Evolutionary conservation across 2,113 vertebrate species (phyloP).

Genomic region (Muntiacus muntjak): DNA sequence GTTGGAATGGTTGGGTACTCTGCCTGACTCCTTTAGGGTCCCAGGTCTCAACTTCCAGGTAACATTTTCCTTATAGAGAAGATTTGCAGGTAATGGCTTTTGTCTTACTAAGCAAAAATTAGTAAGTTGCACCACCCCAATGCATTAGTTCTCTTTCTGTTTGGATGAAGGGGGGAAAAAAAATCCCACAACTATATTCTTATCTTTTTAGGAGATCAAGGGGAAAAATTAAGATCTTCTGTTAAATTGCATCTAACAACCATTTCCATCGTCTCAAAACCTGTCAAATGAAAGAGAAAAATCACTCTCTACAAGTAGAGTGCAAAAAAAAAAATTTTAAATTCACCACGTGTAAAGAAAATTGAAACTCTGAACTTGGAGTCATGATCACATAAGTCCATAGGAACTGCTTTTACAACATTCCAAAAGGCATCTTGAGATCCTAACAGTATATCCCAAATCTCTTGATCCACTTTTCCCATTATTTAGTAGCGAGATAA

Average conservation of each 20-base stretch:
- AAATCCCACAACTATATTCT: neutral
- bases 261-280: neutral
- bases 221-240: neutral
- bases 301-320: neutral
- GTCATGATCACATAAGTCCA: neutral
- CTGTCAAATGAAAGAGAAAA: neutral
- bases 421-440: neutral
- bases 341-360: neutral
- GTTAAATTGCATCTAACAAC: neutral
- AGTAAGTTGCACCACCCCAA: neutral
- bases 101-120: neutral
- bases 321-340: neutral
- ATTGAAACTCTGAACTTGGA: neutral
- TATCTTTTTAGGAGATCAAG: neutral
- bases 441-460: neutral
- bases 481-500: neutral
- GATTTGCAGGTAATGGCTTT: neutral
- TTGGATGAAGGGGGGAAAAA: neutral
- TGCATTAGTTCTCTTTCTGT: neutral
- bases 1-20: neutral
- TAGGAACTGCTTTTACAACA: neutral
- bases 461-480: neutral
- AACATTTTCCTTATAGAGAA: neutral
- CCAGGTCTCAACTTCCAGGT: neutral
- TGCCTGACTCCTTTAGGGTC: neutral